Evolutionary conservation across 2,113 vertebrate species (phyloP), one percentile per base, ranked within the genome.

Genomic region (Pycnonotus jocosus): DNA sequence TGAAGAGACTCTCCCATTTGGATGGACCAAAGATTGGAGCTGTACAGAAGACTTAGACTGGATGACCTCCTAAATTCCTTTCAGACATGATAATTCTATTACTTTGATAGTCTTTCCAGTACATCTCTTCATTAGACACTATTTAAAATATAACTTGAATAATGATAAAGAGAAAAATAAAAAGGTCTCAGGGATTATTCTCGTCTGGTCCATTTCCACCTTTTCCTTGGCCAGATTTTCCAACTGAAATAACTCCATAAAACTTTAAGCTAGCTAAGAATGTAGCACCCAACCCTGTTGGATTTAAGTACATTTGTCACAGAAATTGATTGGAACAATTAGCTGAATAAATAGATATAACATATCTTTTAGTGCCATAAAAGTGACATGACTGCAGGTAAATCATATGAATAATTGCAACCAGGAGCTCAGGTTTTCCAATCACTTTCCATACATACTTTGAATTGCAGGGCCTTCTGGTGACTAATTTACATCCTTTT

Each of bases 351-450:
- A 93, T 62, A 94, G 87, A 94, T 79, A 77, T 22, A 79, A 24
- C 81, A 86, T 86, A 78, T 88, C 81, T 90, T 85, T 58, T 77
- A 82, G 70, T 40, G 71, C 64, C 81, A 83, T 92, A 93, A 94
- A 94, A 91, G 16, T 92, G 37, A 54, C 82, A 61, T 42, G 71
- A 83, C 72, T 86, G 90, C 68, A 96, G 81, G 92, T 95, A 95
- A 95, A 94, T 92, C 92, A 94, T 88, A 62, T 25, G 21, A 91
- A 70, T 94, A 94, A 96, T 90, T 93, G 31, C 74, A 92, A 90
- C 74, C 66, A 90, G 90, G 20, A 95, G 27, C 48, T 25, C 71
- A 77, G 56, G 62, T 93, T 94, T 96, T 90, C 62, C 87, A 95
- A 1, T 72, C 42, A 28, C 38, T 88, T 70, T 65, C 54, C 2